A percentile compares a stretch with the other conserved stretches of the same genome.
Evolutionary conservation across 37 sponge, comb jelly and placozoan species (phyloP).

Genomic region (Cliona cf. orientalis): DNA sequence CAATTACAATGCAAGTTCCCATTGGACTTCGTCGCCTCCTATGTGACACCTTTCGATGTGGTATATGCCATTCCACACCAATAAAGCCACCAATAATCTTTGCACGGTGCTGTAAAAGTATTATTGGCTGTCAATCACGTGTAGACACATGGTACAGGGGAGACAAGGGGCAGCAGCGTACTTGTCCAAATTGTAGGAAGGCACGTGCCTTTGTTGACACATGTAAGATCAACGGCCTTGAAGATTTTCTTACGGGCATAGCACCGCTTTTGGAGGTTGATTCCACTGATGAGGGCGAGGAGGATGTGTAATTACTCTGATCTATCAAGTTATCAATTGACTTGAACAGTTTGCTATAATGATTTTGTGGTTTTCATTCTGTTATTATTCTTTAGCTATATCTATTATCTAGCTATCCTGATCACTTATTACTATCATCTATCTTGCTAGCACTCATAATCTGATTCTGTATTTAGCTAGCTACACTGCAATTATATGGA

Average conservation of each 20-base stretch:
- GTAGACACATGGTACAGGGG: conserved; percentile 46
- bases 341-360: no score
- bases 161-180: background rate
- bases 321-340: no score
- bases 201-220: conserved; percentile 28
- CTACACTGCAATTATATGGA: no score
- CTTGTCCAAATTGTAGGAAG: conserved; percentile 33
- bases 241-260: conserved; percentile 38
- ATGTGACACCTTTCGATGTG: conserved; percentile 34
- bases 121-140: conserved; percentile 49
- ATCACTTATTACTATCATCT: no score
- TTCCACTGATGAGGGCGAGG: no score
- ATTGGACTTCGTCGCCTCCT: background rate
- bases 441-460: no score
- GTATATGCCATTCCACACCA: conserved; percentile 35
- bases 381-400: no score
- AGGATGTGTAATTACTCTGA: no score
- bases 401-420: no score
- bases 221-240: conserved; percentile 31
- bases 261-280: no score
- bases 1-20: background rate
- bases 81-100: conserved; percentile 36
- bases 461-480: no score
- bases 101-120: conserved; percentile 42
- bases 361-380: no score